These are phyloP conservation scores for Celastrina argiolus DNA, from an alignment of 2,888 invertebrate genomes.

Conservation along the genomic window DNA sequence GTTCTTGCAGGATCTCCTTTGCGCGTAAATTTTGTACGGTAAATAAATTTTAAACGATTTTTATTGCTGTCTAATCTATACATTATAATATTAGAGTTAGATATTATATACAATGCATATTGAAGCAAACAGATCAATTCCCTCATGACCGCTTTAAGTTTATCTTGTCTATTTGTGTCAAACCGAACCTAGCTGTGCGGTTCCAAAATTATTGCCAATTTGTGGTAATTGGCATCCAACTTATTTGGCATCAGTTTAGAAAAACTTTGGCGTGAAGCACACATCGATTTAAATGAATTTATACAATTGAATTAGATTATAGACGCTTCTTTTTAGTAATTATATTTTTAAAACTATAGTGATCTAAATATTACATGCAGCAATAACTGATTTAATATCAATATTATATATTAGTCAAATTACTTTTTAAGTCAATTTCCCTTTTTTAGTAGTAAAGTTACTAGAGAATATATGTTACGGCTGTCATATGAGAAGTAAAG, in stretches of 20 bases:
- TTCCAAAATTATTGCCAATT: constrained; percentile 3
- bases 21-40: too few relatives aligned
- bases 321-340: too few relatives aligned
- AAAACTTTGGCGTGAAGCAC: background rate
- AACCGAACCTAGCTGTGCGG: background rate
- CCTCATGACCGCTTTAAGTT: constrained; percentile 8
- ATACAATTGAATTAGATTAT: too few relatives aligned
- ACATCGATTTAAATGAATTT: background rate
- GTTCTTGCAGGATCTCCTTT: too few relatives aligned
- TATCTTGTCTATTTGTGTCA: background rate
- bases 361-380: too few relatives aligned
- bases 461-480: too few relatives aligned
- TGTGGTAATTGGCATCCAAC: background rate
- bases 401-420: too few relatives aligned
- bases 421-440: too few relatives aligned
- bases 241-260: background rate
- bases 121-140: background rate
- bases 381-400: too few relatives aligned
- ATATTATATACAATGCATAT: background rate
- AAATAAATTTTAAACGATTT: background rate
- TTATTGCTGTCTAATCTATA: background rate
- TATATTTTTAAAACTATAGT: too few relatives aligned
- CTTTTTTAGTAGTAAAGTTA: too few relatives aligned
- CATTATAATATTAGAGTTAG: background rate
- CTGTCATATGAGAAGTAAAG: too few relatives aligned